Percentiles rank a stretch among this genome's conserved stretches.
Evolutionary conservation across 2,888 invertebrate species (phyloP).

Genomic region (Chironomus tentans): DNA sequence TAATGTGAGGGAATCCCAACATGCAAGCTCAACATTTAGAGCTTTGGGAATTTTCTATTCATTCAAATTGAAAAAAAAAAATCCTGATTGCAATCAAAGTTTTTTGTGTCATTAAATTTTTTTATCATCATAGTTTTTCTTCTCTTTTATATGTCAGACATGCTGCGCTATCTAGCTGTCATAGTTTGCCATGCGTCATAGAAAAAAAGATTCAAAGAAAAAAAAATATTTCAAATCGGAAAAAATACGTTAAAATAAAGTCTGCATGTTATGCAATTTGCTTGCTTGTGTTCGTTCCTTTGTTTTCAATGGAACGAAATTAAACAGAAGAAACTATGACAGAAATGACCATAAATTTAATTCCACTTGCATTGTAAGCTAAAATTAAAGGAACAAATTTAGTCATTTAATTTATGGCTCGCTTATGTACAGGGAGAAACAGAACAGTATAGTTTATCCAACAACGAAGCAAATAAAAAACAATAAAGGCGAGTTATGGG

Average conservation of each 20-base stretch:
- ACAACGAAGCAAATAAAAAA: too few species aligned
- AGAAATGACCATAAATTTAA: background rate
- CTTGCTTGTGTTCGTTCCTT: background rate
- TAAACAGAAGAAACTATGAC: too few species aligned
- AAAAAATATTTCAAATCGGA: background rate
- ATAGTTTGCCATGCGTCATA: background rate
- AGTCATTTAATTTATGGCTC: background rate
- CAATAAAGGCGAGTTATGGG: too few species aligned
- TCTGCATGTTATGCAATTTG: background rate
- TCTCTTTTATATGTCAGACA: background rate
- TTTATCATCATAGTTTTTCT: constrained; percentile 16
- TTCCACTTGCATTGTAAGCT: background rate
- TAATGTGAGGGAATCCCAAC: too few species aligned
- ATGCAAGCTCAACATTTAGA: too few species aligned
- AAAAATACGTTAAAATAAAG: background rate
- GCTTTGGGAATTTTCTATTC: too few species aligned
- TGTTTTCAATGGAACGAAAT: too few species aligned
- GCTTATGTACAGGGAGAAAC: background rate
- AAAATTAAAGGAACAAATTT: background rate
- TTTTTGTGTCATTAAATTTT: background rate
- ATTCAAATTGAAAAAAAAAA: too few species aligned
- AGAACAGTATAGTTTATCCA: too few species aligned
- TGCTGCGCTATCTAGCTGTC: background rate
- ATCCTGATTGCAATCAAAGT: background rate
- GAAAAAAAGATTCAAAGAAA: background rate